These are phyloP conservation scores for Grammatotria lemairii DNA, from an alignment of 2,113 vertebrate genomes.

Conservation along the genomic window DNA sequence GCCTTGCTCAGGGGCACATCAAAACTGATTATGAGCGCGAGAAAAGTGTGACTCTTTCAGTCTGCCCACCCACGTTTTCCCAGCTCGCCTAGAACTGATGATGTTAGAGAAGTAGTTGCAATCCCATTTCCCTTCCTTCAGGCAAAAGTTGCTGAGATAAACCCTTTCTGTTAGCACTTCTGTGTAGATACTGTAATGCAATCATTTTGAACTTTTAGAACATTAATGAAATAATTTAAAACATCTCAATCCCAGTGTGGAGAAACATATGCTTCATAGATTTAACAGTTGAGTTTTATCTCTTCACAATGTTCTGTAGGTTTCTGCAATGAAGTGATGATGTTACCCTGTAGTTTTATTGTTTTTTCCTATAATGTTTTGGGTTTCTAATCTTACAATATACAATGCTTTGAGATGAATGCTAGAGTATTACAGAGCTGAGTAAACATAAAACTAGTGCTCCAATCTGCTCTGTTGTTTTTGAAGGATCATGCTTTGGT, in stretches of 20 bases:
- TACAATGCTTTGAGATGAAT: background rate
- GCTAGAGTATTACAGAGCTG: background rate
- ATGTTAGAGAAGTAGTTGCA: background rate
- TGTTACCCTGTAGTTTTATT: background rate
- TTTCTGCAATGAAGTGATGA: background rate
- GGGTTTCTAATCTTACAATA: background rate
- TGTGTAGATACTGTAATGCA: background rate
- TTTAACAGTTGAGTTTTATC: background rate
- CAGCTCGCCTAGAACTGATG: background rate
- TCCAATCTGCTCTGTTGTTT: background rate
- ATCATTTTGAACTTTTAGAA: background rate
- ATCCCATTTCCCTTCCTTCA: background rate
- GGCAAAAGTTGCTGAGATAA: background rate
- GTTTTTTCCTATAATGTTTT: background rate
- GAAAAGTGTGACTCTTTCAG: slow-evolving; percentile 25
- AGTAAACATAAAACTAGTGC: background rate
- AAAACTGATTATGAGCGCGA: background rate
- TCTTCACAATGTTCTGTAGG: background rate
- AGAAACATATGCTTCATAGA: background rate
- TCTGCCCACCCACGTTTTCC: background rate
- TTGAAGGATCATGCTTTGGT: background rate
- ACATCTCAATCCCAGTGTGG: background rate
- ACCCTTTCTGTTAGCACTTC: background rate
- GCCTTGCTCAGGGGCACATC: slow-evolving; percentile 3
- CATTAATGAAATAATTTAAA: background rate